Evolutionary conservation across 2,888 invertebrate species (phyloP), one percentile per base, ranked within the genome.

Genomic region (Cotesia congregata): DNA sequence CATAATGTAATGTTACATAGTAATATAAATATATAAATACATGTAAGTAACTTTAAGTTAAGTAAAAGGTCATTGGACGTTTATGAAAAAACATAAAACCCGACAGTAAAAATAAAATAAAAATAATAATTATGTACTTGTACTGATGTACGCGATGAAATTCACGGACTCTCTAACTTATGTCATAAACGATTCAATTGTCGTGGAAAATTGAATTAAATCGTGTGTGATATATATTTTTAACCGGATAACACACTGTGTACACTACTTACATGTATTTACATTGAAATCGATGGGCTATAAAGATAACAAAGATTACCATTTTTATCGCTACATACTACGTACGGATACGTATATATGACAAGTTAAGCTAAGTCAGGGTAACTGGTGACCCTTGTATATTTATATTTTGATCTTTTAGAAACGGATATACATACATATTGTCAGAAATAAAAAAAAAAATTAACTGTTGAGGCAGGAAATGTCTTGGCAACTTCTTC

Each of bases 281-380:
- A 62, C 64, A 39, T 62, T 59, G 39, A 39, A 61, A 71, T 71
- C 71, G 71, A 71, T 71, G 61, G n/a, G 61, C 20, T 59, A 61
- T 71, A 61, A 30, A 61, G 71, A 71, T 71, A 71, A 71, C 60
- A 12, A 20, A 59, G 70, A 70, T 70, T 61, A 61, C 61, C 38
- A 39, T 71, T 61, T 61, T 72, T 41, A 62, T 72, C 72, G 9
- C 17, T 40, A 41, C 9, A 7, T 38, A 62, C 40, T 41, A 7
- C 62, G 15, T 7, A 72, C 38, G 9, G 38, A 50, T 60, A 39
- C 39, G 12, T 70, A 12, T 15, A 39, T n/a, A 68, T 41, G 41
- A 39, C 40, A 41, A 69, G 50, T 20, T 7, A 69, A 69, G 50
- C 41, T 7, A 69, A 50, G 67, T 67, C 67, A 68, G n/a, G 68